Evolutionary conservation across 1,140 invertebrate genomes (phyloP), one percentile per base, ranked within the genome.

Genomic region (Sitophilus oryzae): DNA sequence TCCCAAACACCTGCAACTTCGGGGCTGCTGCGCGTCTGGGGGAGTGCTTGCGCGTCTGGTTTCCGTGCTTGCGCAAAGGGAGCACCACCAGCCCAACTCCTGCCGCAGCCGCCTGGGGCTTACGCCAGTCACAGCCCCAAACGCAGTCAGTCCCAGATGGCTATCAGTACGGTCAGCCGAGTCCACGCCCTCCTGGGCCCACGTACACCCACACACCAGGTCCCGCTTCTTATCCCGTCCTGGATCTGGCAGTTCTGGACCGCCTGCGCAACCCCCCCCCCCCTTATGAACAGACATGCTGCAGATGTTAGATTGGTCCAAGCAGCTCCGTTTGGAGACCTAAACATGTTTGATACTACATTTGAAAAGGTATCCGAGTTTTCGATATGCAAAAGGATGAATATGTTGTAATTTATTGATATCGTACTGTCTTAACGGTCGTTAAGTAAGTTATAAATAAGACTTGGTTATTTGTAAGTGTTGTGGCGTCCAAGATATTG

Each of bases 201-300:
- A 90, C 87, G 9, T 93, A 90, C 72, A 93, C 88, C 58, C 91
- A 91, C 52, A 42, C 45, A 15, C 53, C 64, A 6, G 49, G 62
- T 9, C 52, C 63, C 21, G 59, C 69, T 40, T 51, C 69, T 38
- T 66, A 73, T 62, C 69, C 8, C 62, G 63, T 16, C 60, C 75
- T 61, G 73, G 63, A 68, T 76, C 63, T 56, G 65, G 62, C 47
- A 66, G 66, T 23, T 61, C 64, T 23, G 66, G 62, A 30, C 73
- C 76, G 38, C 73, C 76, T 8, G 71, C 72, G 16, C 74, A 77
- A 36, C 77, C 77, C 6, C 85, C 86, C 61, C 85, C 86, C 18
- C 89, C 91, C 66, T 91, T 96, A 75, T 80, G 95, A 20, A 89
- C 90, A 20, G 93, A 96, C 64, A 93, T 96, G 90, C 79, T 97